Evolutionary conservation across 2,797 vertebrate species (phyloP).

Genomic region (Melopsittacus undulatus): DNA sequence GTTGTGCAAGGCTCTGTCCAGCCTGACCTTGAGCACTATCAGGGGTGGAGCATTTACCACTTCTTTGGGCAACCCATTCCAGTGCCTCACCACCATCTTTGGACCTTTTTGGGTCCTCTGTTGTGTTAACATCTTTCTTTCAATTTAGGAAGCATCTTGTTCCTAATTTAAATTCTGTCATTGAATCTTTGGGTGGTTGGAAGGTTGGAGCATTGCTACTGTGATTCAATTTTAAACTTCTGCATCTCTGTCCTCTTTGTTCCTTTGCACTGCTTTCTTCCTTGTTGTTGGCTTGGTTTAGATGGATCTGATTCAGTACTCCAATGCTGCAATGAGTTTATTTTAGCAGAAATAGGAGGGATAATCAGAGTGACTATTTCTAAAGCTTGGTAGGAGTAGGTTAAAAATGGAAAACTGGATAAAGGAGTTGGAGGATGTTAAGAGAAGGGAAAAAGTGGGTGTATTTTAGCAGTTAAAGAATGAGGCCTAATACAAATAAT

Average conservation of each 20-base stretch:
- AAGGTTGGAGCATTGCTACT: not conserved
- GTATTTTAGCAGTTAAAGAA: not conserved
- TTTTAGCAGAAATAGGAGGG: not conserved
- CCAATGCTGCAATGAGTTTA: not conserved
- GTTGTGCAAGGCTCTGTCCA: not conserved
- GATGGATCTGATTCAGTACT: not conserved
- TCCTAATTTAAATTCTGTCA: not conserved
- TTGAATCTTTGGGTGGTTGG: not conserved
- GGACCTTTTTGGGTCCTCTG: not conserved
- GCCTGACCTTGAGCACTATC: not conserved
- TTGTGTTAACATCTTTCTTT: not conserved
- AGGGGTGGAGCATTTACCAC: not conserved
- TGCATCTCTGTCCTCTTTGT: not conserved
- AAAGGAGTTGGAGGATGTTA: not conserved
- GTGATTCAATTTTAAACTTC: not conserved
- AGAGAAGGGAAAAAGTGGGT: not conserved
- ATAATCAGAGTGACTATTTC: not conserved
- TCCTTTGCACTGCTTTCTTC: not conserved
- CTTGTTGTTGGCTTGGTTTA: not conserved
- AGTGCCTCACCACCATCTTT: not conserved
- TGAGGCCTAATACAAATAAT: not conserved
- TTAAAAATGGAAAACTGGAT: conserved; percentile 26
- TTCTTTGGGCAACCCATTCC: not conserved
- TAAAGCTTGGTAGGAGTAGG: not conserved
- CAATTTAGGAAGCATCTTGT: not conserved